Conservation (phyloP, 2,888 invertebrate genomes). For the Melinaea menophilus region DNA sequence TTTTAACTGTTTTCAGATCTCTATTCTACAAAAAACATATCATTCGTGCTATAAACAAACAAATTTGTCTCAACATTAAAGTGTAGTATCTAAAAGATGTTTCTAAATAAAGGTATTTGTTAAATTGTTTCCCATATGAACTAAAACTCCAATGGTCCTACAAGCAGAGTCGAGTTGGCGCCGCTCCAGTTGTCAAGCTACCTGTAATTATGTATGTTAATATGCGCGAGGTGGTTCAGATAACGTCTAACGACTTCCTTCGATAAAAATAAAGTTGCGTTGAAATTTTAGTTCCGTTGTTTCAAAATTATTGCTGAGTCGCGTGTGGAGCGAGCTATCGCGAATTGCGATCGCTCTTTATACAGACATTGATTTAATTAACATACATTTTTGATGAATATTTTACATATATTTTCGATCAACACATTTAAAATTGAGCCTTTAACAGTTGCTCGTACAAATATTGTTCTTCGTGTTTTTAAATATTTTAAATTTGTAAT, state of each 20-base stretch:
- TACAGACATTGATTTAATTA: slow-evolving; percentile 76
- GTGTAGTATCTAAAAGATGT: slow-evolving; percentile 4
- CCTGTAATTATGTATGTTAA: slow-evolving; percentile 77
- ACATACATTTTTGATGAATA: slow-evolving; percentile 58
- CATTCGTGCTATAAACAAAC: slow-evolving; percentile 5
- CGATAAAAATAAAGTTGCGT: slow-evolving; percentile 77
- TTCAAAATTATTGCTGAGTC: too few species aligned
- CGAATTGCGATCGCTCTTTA: slow-evolving; percentile 65
- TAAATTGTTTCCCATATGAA: slow-evolving; percentile 58
- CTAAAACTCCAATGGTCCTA: slow-evolving; percentile 65
- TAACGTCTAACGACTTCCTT: slow-evolving; percentile 76
- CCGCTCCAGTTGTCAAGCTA: slow-evolving; percentile 69
- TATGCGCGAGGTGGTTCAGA: slow-evolving; percentile 72
- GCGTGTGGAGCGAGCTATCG: slow-evolving; percentile 63
- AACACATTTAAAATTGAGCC: background rate
- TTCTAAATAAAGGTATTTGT: slow-evolving; percentile 34
- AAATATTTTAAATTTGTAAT: too few species aligned
- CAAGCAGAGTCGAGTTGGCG: slow-evolving; percentile 66
- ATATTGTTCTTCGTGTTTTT: background rate
- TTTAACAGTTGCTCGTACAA: background rate
- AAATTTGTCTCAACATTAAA: slow-evolving; percentile 9
- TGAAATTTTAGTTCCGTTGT: slow-evolving; percentile 77
- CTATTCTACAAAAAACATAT: background rate
- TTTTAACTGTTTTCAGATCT: background rate
- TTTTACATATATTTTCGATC: slow-evolving; percentile 7